A percentile compares a stretch with the other conserved stretches of the same genome.
Evolutionary conservation across 2,113 vertebrate species (phyloP).

Genomic region (Gavialis gangeticus): DNA sequence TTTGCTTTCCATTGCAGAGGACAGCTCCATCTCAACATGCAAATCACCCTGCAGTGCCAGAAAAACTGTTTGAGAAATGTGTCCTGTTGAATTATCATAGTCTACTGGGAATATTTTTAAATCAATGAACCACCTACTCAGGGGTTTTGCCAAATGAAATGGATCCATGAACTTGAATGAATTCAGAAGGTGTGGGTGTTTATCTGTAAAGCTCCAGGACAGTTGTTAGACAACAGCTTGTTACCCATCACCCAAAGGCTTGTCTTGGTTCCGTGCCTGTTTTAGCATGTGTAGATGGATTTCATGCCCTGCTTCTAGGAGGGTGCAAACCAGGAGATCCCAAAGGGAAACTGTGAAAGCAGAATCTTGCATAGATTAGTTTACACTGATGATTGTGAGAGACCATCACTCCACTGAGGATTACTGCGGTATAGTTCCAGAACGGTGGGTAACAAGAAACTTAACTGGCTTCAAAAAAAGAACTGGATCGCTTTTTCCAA

Average conservation of each 20-base stretch:
- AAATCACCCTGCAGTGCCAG: not conserved
- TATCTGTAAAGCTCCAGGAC: not conserved
- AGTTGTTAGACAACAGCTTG: accelerated
- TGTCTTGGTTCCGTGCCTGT: not conserved
- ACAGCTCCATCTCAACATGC: not conserved
- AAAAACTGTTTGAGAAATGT: not conserved
- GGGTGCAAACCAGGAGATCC: not conserved
- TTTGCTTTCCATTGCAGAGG: not conserved
- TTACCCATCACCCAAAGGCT: accelerated
- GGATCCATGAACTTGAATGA: not conserved
- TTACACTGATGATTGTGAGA: not conserved
- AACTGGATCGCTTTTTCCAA: too few species aligned
- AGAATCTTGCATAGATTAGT: accelerated
- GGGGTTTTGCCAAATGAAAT: accelerated
- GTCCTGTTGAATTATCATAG: not conserved
- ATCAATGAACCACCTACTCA: not conserved
- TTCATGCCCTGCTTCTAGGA: not conserved
- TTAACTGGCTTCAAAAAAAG: too few species aligned
- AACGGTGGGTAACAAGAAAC: too few species aligned
- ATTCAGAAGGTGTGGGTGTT: not conserved
- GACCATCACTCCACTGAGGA: accelerated
- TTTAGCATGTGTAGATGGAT: not conserved
- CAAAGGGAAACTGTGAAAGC: not conserved
- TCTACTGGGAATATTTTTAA: not conserved
- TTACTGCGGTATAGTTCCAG: not conserved